Evolutionary conservation across 2,113 vertebrate genomes (phyloP).

Genomic region (Odobenus rosmarus): DNA sequence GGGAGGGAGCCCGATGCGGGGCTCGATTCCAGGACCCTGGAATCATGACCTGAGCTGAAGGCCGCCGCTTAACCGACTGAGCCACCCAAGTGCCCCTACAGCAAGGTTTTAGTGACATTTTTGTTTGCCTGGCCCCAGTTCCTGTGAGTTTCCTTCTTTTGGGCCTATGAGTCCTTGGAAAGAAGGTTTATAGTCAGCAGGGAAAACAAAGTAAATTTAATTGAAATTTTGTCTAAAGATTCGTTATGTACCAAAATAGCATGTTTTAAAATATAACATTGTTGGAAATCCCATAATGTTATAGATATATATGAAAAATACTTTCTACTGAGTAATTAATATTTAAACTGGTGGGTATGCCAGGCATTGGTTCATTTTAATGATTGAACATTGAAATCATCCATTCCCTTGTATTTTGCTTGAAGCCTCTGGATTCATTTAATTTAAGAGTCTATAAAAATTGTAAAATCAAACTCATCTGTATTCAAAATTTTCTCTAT

Average conservation of each 20-base stretch:
- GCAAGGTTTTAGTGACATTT: neutral
- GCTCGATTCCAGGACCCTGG: too few relatives aligned
- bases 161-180: neutral
- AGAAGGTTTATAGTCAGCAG: neutral
- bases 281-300: neutral
- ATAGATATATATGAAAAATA: neutral
- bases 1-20: too few relatives aligned
- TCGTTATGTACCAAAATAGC: neutral
- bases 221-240: neutral
- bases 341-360: neutral
- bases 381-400: neutral
- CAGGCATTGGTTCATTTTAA: neutral
- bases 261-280: neutral
- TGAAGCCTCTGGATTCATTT: neutral
- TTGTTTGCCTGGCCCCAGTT: neutral
- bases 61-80: too few relatives aligned
- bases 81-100: neutral
- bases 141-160: too few relatives aligned
- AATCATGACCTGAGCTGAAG: too few relatives aligned
- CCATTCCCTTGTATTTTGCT: neutral
- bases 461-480: neutral
- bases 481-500: neutral
- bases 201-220: neutral
- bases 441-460: neutral
- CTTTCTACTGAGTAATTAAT: neutral